phyloP scores from a whole-genome alignment of 1,140 invertebrate species.

The Lucilia sericata region DNA sequence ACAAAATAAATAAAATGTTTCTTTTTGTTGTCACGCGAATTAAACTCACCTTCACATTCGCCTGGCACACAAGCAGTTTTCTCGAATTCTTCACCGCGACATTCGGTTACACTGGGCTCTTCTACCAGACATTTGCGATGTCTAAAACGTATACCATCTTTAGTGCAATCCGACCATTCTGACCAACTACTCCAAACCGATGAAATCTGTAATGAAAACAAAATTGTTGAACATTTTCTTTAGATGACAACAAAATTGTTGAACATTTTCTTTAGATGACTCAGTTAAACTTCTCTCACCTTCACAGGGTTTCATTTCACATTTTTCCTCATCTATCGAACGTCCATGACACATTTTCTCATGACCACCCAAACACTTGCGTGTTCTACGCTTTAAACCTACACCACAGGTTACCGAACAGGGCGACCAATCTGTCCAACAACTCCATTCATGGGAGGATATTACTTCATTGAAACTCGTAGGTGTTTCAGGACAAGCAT shows the following conservation, averaged over 20 bases:
- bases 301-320: conserved; percentile 74
- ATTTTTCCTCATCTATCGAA: conserved; percentile 71
- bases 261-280: no score
- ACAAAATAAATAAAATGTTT: neutral
- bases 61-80: conserved; percentile 74
- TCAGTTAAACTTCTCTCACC: conserved; percentile 69
- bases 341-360: conserved; percentile 70
- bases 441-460: conserved; percentile 76
- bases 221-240: conserved; percentile 47
- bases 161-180: conserved; percentile 77
- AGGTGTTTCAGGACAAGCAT: conserved; percentile 69
- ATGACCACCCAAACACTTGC: conserved; percentile 73
- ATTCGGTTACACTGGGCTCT: conserved; percentile 71
- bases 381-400: conserved; percentile 73
- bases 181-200: conserved; percentile 77
- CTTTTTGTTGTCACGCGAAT: no score
- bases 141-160: conserved; percentile 74
- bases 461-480: conserved; percentile 55
- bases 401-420: conserved; percentile 82
- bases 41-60: conserved; percentile 56
- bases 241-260: no score
- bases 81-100: conserved; percentile 75
- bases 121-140: conserved; percentile 73
- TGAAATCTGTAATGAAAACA: conserved; percentile 65
- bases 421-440: conserved; percentile 85